Percentiles rank a stretch among this genome's conserved stretches.
Evolutionary conservation across 2,113 vertebrate species (phyloP).

Genomic region (Lamprotornis superbus): DNA sequence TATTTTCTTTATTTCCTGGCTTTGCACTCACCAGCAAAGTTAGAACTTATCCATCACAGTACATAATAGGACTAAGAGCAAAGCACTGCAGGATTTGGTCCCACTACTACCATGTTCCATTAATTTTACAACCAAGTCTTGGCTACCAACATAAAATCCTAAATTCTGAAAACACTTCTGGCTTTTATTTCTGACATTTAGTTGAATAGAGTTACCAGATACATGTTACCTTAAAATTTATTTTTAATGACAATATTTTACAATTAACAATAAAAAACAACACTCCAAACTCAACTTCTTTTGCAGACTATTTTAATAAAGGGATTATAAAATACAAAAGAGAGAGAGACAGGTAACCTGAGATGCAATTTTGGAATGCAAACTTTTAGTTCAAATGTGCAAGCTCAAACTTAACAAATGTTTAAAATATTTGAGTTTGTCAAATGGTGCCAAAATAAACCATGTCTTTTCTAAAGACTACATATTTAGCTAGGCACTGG

Average conservation of each 20-base stretch:
- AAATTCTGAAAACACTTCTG: not conserved
- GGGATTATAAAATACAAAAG: slow-evolving; percentile 72
- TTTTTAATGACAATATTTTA: slow-evolving; percentile 23
- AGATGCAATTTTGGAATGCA: slow-evolving; percentile 74
- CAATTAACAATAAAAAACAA: not conserved
- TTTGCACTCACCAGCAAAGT: not conserved
- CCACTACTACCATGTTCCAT: not conserved
- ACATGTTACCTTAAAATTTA: not conserved
- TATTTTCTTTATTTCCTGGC: not conserved
- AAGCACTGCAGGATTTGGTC: not conserved
- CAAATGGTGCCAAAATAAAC: slow-evolving; percentile 83
- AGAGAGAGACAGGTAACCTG: slow-evolving; percentile 69
- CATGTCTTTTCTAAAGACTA: slow-evolving; percentile 81
- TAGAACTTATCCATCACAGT: not conserved
- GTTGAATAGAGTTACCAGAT: not conserved
- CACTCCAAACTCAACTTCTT: not conserved
- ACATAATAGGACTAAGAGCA: not conserved
- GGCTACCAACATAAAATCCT: not conserved
- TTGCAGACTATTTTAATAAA: slow-evolving; percentile 69
- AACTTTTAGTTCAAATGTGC: slow-evolving; percentile 79
- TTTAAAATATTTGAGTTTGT: slow-evolving; percentile 85
- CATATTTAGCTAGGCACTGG: slow-evolving; percentile 80
- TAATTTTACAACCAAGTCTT: not conserved
- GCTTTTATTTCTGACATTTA: slow-evolving; percentile 12
- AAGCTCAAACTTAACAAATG: slow-evolving; percentile 84